These are phyloP conservation scores for Heliconius hortense DNA, from an alignment of 2,888 invertebrate species.

Conservation along the genomic window DNA sequence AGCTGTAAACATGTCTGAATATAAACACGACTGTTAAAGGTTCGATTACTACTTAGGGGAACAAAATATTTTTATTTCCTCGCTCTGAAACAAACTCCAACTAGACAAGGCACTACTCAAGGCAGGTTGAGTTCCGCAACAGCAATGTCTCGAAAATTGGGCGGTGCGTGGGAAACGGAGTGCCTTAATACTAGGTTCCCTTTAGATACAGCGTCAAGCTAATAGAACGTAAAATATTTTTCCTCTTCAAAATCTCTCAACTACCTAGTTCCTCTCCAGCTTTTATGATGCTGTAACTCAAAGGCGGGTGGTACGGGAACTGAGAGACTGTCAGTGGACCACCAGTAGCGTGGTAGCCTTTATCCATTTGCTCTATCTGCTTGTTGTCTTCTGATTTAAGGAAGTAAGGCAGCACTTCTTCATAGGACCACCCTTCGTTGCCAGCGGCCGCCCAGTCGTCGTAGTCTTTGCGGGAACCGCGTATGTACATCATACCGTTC, in stretches of 20 bases:
- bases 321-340: conserved; percentile 90
- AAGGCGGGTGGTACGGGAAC: conserved; percentile 93
- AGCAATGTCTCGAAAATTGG: no score
- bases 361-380: conserved; percentile 85
- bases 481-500: conserved; percentile 98
- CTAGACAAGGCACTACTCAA: neutral
- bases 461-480: conserved; percentile 93
- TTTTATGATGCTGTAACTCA: conserved; percentile 89
- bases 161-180: no score
- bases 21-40: neutral
- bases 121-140: no score
- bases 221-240: no score
- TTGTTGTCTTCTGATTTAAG: conserved; percentile 92
- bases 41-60: neutral
- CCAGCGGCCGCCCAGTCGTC: conserved; percentile 94
- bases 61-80: neutral
- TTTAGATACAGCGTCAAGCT: no score
- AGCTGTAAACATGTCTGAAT: neutral
- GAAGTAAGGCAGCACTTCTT: conserved; percentile 95
- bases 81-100: neutral
- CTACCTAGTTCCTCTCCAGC: conserved; percentile 89
- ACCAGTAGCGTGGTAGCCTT: conserved; percentile 88
- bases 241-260: no score
- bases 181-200: no score
- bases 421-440: conserved; percentile 94